Percentiles rank a stretch among this genome's conserved stretches.
Conservation (phyloP, 1,140 invertebrate genomes). For the Magallana ariakensis region DNA sequence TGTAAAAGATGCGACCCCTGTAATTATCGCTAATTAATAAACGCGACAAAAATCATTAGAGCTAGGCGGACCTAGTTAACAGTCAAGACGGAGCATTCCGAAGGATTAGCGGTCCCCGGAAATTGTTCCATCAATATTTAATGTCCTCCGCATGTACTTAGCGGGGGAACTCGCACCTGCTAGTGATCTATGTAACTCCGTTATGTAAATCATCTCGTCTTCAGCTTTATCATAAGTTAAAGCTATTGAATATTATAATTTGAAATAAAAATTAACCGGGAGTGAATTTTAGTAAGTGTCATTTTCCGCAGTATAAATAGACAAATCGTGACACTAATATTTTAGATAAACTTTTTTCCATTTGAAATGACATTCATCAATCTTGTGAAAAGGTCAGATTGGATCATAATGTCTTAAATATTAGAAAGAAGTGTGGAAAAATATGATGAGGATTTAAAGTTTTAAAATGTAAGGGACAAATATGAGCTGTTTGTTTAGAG, state of each 20-base stretch:
- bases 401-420: constrained; percentile 1
- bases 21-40: constrained; percentile 26
- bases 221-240: neutral
- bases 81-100: constrained; percentile 1
- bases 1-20: neutral
- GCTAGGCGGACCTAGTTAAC: neutral
- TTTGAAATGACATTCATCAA: constrained; percentile 28
- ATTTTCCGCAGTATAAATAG: constrained; percentile 4
- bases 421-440: constrained; percentile 18
- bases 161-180: neutral
- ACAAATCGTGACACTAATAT: constrained; percentile 18
- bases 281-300: neutral
- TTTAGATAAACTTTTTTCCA: constrained; percentile 24
- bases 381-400: constrained; percentile 18
- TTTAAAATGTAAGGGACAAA: constrained; percentile 8
- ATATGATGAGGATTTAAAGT: neutral
- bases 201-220: neutral
- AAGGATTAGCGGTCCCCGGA: neutral
- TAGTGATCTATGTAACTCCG: neutral
- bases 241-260: neutral
- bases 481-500: neutral
- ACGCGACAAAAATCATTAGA: constrained; percentile 20
- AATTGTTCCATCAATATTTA: constrained; percentile 27
- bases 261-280: neutral
- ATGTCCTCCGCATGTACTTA: neutral